These are phyloP conservation scores for Mionectes olivaceus DNA, from an alignment of 2,797 vertebrate species.

Conservation along the genomic window DNA sequence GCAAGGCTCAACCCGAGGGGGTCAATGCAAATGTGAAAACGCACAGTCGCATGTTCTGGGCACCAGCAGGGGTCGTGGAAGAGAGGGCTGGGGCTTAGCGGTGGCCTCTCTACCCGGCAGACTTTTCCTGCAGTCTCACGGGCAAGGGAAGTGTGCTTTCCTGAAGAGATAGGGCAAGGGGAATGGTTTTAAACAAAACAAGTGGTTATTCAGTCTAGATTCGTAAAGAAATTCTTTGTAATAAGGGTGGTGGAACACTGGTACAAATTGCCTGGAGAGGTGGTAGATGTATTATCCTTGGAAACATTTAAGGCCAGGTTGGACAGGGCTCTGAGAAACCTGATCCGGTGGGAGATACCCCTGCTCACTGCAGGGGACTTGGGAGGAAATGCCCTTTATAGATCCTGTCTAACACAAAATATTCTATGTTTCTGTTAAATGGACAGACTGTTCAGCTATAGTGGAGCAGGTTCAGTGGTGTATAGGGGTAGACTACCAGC, in stretches of 20 bases:
- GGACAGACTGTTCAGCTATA: neutral
- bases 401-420: neutral
- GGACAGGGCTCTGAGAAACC: neutral
- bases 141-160: rapidly evolving
- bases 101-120: neutral
- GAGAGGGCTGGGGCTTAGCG: neutral
- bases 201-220: neutral
- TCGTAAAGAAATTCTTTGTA: neutral
- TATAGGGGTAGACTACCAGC: neutral
- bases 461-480: neutral
- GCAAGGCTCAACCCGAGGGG: rapidly evolving
- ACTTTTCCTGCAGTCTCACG: neutral
- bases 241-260: neutral
- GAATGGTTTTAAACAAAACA: neutral
- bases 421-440: neutral
- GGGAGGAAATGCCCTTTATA: neutral
- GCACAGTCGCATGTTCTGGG: neutral
- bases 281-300: neutral
- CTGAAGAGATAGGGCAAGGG: neutral
- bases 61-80: neutral
- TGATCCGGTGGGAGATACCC: neutral
- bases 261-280: neutral
- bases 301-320: neutral
- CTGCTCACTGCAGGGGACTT: neutral
- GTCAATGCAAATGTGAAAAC: neutral